Conservation (phyloP, 1,140 invertebrate species). For the Heliconius congener region DNA sequence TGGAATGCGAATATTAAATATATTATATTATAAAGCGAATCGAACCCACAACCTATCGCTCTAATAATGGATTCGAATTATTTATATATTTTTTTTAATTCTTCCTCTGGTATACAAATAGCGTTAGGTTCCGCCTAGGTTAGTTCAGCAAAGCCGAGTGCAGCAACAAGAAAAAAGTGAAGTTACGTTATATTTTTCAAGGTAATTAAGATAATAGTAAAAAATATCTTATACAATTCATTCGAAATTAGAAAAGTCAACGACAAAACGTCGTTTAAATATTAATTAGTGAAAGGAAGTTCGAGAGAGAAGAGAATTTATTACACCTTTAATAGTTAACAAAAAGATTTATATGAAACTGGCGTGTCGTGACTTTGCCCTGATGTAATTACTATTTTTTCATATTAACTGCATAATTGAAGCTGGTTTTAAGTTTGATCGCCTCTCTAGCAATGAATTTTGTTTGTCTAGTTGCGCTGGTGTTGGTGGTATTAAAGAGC, state of each 20-base stretch:
- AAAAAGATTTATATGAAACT: slow-evolving; percentile 2
- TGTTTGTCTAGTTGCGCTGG: too few relatives aligned
- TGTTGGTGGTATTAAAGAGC: too few relatives aligned
- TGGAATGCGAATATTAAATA: too few relatives aligned
- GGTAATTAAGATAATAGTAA: neutral
- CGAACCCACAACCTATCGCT: too few relatives aligned
- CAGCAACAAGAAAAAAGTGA: neutral
- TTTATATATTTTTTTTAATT: too few relatives aligned
- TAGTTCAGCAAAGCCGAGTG: too few relatives aligned
- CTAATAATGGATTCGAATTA: too few relatives aligned
- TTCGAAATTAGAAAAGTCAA: neutral
- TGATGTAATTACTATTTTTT: neutral
- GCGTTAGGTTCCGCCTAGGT: too few relatives aligned
- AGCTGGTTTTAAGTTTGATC: neutral
- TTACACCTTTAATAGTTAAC: slow-evolving; percentile 9
- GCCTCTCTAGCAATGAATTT: too few relatives aligned
- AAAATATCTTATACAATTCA: neutral
- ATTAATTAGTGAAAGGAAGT: slow-evolving; percentile 29
- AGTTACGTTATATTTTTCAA: neutral
- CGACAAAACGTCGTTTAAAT: slow-evolving; percentile 34
- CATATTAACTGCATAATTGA: neutral
- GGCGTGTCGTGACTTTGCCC: neutral
- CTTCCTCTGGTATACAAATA: too few relatives aligned
- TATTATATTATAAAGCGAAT: too few relatives aligned
- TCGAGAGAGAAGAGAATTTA: neutral